Base-by-base conservation (phyloP, 2,888 invertebrate genomes). In the Rhamphomyia laevipes region DNA sequence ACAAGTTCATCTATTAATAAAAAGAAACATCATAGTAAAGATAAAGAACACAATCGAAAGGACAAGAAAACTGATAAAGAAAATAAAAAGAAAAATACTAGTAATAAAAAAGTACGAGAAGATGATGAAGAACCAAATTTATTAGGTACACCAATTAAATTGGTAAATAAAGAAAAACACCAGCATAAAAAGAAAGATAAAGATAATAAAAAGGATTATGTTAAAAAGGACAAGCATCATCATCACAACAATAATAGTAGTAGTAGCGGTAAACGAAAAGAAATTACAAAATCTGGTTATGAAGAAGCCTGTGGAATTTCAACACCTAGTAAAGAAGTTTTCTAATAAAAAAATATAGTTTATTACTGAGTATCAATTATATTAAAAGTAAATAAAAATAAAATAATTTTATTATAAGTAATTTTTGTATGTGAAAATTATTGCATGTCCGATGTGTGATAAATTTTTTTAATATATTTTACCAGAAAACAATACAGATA, bases 281-380 rank as follows among this genome's bases (percentile, higher is more conserved):
- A 2, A 40, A 46, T 55, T 82, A 80, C 63, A 74, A 78, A 82
- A 64, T 73, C 77, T 31, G 91, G 86, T 46, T 93, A 93, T 63
- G 93, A 93, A 69, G 91, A 91, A 73, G 86, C 92, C 37, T 77
- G 86, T 59, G 93, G 91, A 55, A 90, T 92, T 63, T 90, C 90
- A 43, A 92, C 91, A 37, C 90, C 92, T 12, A 91, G 89, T 61
- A 90, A 92, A 72, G 87, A 90, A 72, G 81, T 86, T 62, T 71
- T 77, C 66, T 77, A 77, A 63, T 37, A 18, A n/a, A 46, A 42
- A 2, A 41, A 18, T n/a, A 35, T 35, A 13, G n/a, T n/a, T n/a
- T n/a, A 2, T 3, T 6, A 27, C 7, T 21, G 21, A 3, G 6
- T 7, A 27, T 27, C 23, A 27, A 27, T 27, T 27, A 27, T 27